Evolutionary conservation across 2,888 invertebrate species (phyloP), one percentile per base, ranked within the genome.

Genomic region (Tipula unca): DNA sequence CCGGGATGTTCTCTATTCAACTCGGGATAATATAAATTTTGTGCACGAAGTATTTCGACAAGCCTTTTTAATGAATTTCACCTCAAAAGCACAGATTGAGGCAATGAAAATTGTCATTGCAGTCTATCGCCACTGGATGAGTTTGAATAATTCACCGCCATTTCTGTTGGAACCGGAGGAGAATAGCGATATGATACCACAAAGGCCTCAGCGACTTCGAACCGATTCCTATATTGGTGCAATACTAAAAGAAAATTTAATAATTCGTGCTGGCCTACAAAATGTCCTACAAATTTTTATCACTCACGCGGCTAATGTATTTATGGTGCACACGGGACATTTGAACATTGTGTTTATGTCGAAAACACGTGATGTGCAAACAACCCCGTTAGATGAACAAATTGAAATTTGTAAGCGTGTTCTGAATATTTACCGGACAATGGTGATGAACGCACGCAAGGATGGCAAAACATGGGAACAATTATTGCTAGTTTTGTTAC

Each of bases 381-480:
- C 93, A n/a, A 93, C 94, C 85, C 92, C 96, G 86, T 90, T 97
- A 42, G 97, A 97, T 89, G 97, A 98, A 89, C 98, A 98, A 91
- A 98, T 98, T 0, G 98, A 99, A 91, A 95, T 98, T 86, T 98
- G 98, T 92, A 98, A 98, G 91, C 93, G 98, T 87, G 98, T 99
- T 87, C 93, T 99, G 86, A 99, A 98, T 90, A 98, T 98, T 88
- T 99, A 98, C 92, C 93, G 98, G 87, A 97, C 96, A 89, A 97
- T 98, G 94, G 98, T 99, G 42, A 98, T 98, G 98, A 97, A 98
- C 89, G 96, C 97, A 0, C 94, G 95, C 88, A 96, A 99, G 95
- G 97, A 98, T 89, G 95, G 95, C 87, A 93, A 93, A 89, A 98
- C 98, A 14, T 99, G 98, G 98, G 97, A 98, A 89, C 97, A 97